phyloP scores from a whole-genome alignment of 2,888 invertebrate genomes.

The Xylophagus ater region DNA sequence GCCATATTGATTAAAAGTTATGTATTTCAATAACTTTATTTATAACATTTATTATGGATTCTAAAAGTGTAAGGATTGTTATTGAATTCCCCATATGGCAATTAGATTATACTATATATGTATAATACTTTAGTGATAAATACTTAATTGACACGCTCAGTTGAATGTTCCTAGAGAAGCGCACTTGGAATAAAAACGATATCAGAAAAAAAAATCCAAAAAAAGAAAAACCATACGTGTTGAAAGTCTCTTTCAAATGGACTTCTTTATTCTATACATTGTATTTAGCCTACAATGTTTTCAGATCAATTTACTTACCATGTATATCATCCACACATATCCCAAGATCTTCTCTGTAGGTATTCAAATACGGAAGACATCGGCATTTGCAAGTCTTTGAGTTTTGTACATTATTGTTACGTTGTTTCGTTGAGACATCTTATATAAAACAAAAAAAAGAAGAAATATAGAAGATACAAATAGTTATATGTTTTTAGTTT shows the following conservation, averaged over 20 bases:
- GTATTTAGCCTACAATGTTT: no score
- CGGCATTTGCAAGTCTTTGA: slow-evolving; percentile 54
- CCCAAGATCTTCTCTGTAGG: slow-evolving; percentile 73
- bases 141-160: slow-evolving; percentile 6
- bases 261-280: no score
- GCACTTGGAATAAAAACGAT: no score
- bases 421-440: neutral
- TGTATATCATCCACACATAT: slow-evolving; percentile 79
- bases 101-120: no score
- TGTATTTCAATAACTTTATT: no score
- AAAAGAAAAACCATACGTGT: no score
- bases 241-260: no score
- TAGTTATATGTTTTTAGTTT: slow-evolving; percentile 3
- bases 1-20: no score
- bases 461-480: slow-evolving; percentile 3
- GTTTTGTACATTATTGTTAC: slow-evolving; percentile 10
- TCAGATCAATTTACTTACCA: slow-evolving; percentile 49
- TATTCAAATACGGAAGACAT: slow-evolving; percentile 62
- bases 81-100: no score
- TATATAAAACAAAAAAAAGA: neutral
- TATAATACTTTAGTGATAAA: neutral
- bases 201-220: no score
- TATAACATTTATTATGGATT: no score
- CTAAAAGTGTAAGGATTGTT: no score
- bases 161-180: slow-evolving; percentile 1